A percentile compares a stretch with the other conserved stretches of the same genome.
Conservation (phyloP, 2,888 invertebrate genomes). For the Euspilapteryx auroguttella region DNA sequence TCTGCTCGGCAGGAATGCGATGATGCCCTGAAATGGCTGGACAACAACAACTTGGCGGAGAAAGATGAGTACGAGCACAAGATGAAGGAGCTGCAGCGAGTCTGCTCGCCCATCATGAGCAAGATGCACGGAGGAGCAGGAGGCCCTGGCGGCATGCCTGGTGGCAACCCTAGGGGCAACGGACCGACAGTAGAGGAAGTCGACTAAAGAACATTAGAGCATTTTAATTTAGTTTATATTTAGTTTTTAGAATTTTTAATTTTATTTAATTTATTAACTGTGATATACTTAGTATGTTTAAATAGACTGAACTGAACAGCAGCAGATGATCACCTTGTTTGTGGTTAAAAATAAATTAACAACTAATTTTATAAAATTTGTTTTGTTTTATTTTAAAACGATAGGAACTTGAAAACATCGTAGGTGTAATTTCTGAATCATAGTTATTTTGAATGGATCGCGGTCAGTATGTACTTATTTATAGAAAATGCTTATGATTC, state of each 20-base stretch:
- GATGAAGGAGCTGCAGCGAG: conserved; percentile 60
- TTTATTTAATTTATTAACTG: conserved; percentile 3
- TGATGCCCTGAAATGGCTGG: conserved; percentile 71
- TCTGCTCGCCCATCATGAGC: conserved; percentile 61
- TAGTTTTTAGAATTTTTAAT: background rate
- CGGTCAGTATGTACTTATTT: no score
- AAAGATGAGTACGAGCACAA: conserved; percentile 66
- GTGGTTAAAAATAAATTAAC: no score
- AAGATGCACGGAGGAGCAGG: conserved; percentile 62
- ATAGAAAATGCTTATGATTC: no score
- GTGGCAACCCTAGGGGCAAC: conserved; percentile 10
- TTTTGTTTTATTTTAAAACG: no score
- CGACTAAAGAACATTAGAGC: conserved; percentile 18
- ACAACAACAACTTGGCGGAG: conserved; percentile 66
- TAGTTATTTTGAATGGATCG: no score
- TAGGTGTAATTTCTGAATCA: no score
- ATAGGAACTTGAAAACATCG: no score
- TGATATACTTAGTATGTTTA: no score
- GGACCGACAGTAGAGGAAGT: conserved; percentile 36
- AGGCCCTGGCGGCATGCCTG: conserved; percentile 25
- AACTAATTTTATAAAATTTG: no score
- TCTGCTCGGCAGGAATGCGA: conserved; percentile 51
- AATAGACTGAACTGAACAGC: no score
- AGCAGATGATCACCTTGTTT: no score
- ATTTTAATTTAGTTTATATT: no score